Conservation (phyloP, 2,797 vertebrate genomes). For the Odontamblyopus lacepedii region DNA sequence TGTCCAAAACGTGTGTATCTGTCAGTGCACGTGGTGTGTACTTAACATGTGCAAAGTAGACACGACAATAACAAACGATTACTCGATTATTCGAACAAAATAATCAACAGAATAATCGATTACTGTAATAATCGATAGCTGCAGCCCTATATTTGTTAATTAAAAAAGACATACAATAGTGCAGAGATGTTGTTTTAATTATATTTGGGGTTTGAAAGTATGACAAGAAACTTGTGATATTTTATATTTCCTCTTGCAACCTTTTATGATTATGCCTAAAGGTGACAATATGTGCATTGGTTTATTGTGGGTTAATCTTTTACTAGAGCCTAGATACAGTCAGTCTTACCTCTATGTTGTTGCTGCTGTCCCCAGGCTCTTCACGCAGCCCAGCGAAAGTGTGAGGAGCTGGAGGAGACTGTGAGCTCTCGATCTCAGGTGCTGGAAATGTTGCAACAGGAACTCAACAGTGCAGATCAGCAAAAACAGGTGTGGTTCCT, state of each 20-base stretch:
- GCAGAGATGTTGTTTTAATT: not conserved
- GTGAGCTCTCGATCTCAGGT: conserved; percentile 83
- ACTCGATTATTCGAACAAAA: too few species aligned
- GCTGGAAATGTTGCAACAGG: conserved; percentile 89
- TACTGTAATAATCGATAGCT: too few species aligned
- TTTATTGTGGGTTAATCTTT: not conserved
- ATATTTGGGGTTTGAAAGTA: not conserved
- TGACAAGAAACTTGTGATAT: not conserved
- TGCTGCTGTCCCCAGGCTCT: conserved; percentile 74
- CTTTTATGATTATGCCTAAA: not conserved
- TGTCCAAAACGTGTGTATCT: too few species aligned
- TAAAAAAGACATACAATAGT: too few species aligned
- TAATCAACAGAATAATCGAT: too few species aligned
- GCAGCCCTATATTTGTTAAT: too few species aligned
- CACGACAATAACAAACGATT: too few species aligned
- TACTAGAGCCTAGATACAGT: not conserved
- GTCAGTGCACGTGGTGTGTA: too few species aligned
- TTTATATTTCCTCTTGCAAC: too few species aligned
- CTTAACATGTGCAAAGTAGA: too few species aligned
- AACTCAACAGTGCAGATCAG: conserved; percentile 83
- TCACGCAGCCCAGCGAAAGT: conserved; percentile 74
- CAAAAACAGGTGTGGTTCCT: conserved; percentile 85
- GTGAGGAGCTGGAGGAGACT: conserved; percentile 86
- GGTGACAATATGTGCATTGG: not conserved
- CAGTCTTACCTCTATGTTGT: not conserved